phyloP scores from a whole-genome alignment of 2,888 invertebrate species.

The Pelosia muscerda region DNA sequence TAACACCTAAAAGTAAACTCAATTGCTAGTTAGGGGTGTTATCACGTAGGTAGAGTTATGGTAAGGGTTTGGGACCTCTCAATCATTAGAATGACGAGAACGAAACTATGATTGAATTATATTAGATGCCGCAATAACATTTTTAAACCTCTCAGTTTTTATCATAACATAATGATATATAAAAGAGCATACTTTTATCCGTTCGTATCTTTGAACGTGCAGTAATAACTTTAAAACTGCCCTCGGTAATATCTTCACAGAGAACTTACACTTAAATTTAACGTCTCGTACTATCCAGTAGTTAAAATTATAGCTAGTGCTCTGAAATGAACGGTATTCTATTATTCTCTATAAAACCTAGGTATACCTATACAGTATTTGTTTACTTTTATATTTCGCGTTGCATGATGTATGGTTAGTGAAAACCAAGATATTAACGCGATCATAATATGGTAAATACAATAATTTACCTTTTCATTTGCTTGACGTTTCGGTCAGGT shows the following conservation, averaged over 20 bases:
- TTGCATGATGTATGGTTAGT: no score
- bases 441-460: no score
- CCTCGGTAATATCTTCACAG: not conserved
- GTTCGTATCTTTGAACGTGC: constrained; percentile 11
- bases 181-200: constrained; percentile 8
- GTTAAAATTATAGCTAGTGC: constrained; percentile 13
- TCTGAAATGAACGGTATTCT: not conserved
- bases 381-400: no score
- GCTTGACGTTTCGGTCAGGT: no score
- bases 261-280: constrained; percentile 16
- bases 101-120: not conserved
- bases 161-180: not conserved
- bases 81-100: no score
- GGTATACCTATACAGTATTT: no score
- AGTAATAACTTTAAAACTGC: constrained; percentile 17
- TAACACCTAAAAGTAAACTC: no score
- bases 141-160: not conserved
- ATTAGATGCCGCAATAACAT: not conserved
- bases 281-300: not conserved
- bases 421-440: no score
- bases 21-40: no score
- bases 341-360: not conserved
- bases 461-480: no score
- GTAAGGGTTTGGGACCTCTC: no score
- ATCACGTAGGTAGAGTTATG: no score